Conservation (phyloP, 2,797 vertebrate species). For the Sarcophilus harrisii region DNA sequence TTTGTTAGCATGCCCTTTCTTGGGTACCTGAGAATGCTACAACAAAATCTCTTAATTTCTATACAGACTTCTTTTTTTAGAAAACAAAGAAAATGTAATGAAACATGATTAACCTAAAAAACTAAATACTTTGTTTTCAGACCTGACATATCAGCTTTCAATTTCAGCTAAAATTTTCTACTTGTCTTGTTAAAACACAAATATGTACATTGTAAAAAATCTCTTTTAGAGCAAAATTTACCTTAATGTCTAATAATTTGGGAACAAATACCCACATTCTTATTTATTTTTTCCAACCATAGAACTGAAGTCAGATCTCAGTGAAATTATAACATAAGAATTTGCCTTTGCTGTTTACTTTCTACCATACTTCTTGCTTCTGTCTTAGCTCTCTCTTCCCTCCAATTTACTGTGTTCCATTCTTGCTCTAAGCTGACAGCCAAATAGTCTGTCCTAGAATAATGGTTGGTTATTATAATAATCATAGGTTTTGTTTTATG, state of each 20-base stretch:
- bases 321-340: constrained; percentile 38
- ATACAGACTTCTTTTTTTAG: not conserved
- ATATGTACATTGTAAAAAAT: constrained; percentile 5
- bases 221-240: constrained; percentile 38
- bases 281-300: not conserved
- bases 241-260: not conserved
- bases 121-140: not conserved
- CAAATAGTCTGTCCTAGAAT: constrained; percentile 21
- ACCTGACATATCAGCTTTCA: constrained; percentile 35
- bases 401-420: constrained; percentile 20
- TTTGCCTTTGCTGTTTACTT: constrained; percentile 38
- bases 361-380: constrained; percentile 32
- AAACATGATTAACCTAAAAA: not conserved
- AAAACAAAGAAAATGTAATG: not conserved
- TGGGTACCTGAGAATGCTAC: not conserved
- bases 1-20: not conserved
- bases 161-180: constrained; percentile 11
- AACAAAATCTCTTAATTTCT: not conserved
- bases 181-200: not conserved
- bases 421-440: constrained; percentile 44
- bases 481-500: not conserved
- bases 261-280: not conserved
- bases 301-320: constrained; percentile 21
- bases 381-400: constrained; percentile 13
- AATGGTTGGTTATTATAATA: not conserved